These are phyloP conservation scores for Lepidurus packardi DNA, from an alignment of 1,140 invertebrate genomes.

Conservation along the genomic window DNA sequence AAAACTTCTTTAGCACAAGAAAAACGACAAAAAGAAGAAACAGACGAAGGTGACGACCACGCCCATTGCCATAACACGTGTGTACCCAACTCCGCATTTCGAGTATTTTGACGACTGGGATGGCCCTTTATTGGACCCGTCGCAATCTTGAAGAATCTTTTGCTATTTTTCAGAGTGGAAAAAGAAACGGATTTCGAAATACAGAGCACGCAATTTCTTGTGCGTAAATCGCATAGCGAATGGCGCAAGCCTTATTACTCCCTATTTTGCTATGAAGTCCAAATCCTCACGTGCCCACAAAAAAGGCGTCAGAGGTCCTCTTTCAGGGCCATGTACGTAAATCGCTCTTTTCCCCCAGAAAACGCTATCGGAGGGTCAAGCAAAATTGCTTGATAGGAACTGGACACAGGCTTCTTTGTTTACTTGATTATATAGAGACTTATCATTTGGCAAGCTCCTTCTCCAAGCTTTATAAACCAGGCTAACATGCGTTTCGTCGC, in stretches of 20 bases:
- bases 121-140: background rate
- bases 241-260: background rate
- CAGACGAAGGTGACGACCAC: background rate
- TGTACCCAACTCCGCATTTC: background rate
- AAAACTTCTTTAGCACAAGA: background rate
- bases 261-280: background rate
- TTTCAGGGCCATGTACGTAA: background rate
- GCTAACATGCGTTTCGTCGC: background rate
- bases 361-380: slow-evolving; percentile 12
- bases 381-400: slow-evolving; percentile 18
- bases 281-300: background rate
- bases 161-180: background rate
- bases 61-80: background rate
- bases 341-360: background rate
- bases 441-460: slow-evolving; percentile 21
- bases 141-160: background rate
- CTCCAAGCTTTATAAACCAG: background rate
- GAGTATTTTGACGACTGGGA: slow-evolving; percentile 4
- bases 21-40: background rate
- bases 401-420: slow-evolving; percentile 12
- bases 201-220: too few species aligned
- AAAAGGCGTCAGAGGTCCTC: background rate
- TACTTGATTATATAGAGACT: background rate
- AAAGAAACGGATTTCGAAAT: too few species aligned
- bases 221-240: background rate